phyloP scores from a whole-genome alignment of 2,888 invertebrate species.

The Ophion slaviceki region DNA sequence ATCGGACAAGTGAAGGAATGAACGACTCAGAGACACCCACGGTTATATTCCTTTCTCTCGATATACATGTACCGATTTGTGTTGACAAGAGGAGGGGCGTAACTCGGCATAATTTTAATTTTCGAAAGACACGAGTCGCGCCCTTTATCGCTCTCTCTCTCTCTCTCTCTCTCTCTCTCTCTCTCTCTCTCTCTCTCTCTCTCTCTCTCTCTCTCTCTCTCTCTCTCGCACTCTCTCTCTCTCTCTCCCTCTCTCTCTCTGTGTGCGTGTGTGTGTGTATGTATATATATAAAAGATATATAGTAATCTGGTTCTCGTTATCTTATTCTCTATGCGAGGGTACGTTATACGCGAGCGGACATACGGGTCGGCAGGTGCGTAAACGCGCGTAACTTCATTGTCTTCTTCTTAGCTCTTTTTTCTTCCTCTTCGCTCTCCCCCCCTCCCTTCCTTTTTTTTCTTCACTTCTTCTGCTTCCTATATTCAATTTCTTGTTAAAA shows the following conservation, averaged over 20 bases:
- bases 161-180: neutral
- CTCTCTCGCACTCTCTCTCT: neutral
- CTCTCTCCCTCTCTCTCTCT: neutral
- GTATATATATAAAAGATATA: constrained; percentile 9
- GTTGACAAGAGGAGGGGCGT: neutral
- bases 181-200: neutral
- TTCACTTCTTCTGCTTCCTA: neutral
- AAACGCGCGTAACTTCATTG: constrained; percentile 49
- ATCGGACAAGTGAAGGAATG: constrained; percentile 52
- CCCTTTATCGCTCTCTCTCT: neutral
- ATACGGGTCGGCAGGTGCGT: constrained; percentile 66
- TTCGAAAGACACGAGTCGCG: neutral
- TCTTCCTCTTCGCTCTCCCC: neutral
- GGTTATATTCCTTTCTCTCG: constrained; percentile 51
- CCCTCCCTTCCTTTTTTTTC: neutral
- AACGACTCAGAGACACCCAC: constrained; percentile 54
- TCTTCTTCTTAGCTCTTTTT: constrained; percentile 33
- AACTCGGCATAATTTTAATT: constrained; percentile 3
- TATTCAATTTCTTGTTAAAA: neutral
- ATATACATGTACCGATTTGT: constrained; percentile 1
- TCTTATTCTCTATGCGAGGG: constrained; percentile 60
- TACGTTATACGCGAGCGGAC: constrained; percentile 55
- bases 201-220: neutral
- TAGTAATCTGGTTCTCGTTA: constrained; percentile 62
- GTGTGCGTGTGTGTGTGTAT: too few relatives aligned